A percentile compares a stretch with the other conserved stretches of the same genome.
Conservation (phyloP, 2,888 invertebrate species). For the Drosophila affinis region DNA sequence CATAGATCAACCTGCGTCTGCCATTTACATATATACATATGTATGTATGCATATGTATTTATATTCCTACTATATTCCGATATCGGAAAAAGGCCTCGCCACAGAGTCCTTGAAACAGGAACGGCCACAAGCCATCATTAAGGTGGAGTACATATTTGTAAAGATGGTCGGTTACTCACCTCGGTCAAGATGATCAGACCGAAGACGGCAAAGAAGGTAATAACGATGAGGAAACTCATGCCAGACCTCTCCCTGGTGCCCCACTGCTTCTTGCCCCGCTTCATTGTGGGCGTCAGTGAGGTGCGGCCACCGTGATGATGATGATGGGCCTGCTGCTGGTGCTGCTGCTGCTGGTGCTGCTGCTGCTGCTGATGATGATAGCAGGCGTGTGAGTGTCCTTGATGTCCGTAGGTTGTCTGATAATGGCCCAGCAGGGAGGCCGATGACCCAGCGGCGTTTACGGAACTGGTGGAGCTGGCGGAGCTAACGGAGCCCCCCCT, state of each 20-base stretch:
- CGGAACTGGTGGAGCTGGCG: slow-evolving; percentile 74
- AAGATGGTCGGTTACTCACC: slow-evolving; percentile 83
- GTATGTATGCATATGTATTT: too few relatives aligned
- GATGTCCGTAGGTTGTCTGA: slow-evolving; percentile 49
- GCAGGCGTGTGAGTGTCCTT: slow-evolving; percentile 60
- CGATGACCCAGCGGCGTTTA: slow-evolving; percentile 32
- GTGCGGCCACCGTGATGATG: slow-evolving; percentile 56
- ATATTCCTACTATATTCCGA: too few relatives aligned
- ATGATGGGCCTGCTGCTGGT: slow-evolving; percentile 41
- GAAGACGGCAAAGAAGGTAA: slow-evolving; percentile 95
- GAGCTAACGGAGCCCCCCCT: slow-evolving; percentile 82
- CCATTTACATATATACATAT: too few relatives aligned
- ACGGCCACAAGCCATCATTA: too few relatives aligned
- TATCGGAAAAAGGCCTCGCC: too few relatives aligned
- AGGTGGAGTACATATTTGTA: too few relatives aligned
- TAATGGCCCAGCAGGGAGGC: slow-evolving; percentile 43
- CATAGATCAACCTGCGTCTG: too few relatives aligned
- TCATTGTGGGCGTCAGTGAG: slow-evolving; percentile 69
- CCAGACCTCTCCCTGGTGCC: slow-evolving; percentile 90
- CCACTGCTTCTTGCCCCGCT: slow-evolving; percentile 83
- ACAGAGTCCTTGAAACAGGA: background rate
- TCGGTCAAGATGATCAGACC: slow-evolving; percentile 94
- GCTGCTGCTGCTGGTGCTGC: slow-evolving; percentile 54
- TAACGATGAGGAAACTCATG: slow-evolving; percentile 94
- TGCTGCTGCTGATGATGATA: slow-evolving; percentile 67